Percentiles rank a stretch among this genome's conserved stretches.
Evolutionary conservation across 2,888 invertebrate genomes (phyloP).

Genomic region (Cyrtodaria siliqua): DNA sequence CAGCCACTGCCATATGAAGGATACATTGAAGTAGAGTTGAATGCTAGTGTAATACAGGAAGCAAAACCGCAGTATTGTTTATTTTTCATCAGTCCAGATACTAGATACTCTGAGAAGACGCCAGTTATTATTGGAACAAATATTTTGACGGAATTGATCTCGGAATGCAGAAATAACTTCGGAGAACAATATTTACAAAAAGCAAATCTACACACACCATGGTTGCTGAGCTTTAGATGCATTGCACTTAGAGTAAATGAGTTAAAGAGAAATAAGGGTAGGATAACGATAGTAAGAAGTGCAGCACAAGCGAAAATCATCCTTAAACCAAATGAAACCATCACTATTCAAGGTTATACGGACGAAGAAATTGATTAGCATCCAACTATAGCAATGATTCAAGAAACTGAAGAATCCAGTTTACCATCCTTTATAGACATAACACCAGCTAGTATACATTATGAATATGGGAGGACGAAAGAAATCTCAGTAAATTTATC

Average conservation of each 20-base stretch:
- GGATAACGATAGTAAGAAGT: slow-evolving; percentile 18
- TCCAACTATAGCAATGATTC: slow-evolving; percentile 13
- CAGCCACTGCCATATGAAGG: slow-evolving; percentile 29
- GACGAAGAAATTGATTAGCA: slow-evolving; percentile 24
- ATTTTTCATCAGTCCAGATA: slow-evolving; percentile 29
- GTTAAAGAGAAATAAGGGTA: slow-evolving; percentile 20
- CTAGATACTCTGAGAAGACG: slow-evolving; percentile 1
- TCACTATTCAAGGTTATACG: slow-evolving; percentile 6
- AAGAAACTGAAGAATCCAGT: slow-evolving; percentile 8
- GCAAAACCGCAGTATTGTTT: slow-evolving; percentile 7
- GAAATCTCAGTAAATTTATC: no score
- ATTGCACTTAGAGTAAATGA: slow-evolving; percentile 26
- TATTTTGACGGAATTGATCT: slow-evolving; percentile 5
- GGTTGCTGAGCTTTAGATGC: slow-evolving; percentile 26
- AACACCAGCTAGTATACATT: slow-evolving; percentile 18
- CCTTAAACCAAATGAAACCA: slow-evolving; percentile 25
- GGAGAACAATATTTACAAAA: slow-evolving; percentile 29
- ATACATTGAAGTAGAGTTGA: slow-evolving; percentile 12
- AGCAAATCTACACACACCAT: slow-evolving; percentile 21
- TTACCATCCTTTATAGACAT: slow-evolving; percentile 22
- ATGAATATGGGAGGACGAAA: no score
- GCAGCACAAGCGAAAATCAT: slow-evolving; percentile 17
- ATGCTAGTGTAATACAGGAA: slow-evolving; percentile 4
- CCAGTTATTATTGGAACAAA: slow-evolving; percentile 38
- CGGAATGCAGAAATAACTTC: slow-evolving; percentile 12